Base-by-base conservation (phyloP, 1,140 invertebrate genomes). In the Centruroides vittatus region DNA sequence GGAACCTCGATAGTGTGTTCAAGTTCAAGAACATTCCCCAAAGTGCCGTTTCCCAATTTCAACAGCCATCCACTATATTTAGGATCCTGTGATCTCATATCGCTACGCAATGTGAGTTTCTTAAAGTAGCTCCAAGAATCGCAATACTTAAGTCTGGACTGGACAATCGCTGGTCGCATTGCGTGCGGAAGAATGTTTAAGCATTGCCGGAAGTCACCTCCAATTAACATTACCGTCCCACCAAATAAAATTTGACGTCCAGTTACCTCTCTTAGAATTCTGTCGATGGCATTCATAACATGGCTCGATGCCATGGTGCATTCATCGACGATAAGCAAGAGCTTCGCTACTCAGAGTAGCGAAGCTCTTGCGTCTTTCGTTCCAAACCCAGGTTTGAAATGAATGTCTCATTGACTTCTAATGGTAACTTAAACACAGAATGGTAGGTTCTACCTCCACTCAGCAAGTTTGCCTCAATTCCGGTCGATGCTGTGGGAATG, bases 391-490 rank as follows among this genome's bases (percentile, higher is more conserved):
- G 3, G 7, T 8, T 23, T 3, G 51, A 53, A 23, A 53, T 8
- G 8, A 51, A 60, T 12, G 58, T 60, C 5, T 60, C 58, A 6
- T 35, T 3, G 3, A 60, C 3, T n/a, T 53, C 53, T 3, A 60
- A 53, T 8, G 58, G 58, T 6, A 60, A 36, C 50, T n/a, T n/a
- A 36, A 52, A 55, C 58, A 55, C 34, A n/a, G 58, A 60, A 55
- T 60, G 58, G 4, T 3, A 3, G 10, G 58, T 60, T 4, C 58
- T 3, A 5, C 50, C 58, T 4, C 58, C 53, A 5, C n/a, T 4
- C 35, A 60, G 5, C 23, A 60, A 35, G n/a, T 55, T 57, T 4
- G 58, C 58, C 3, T 53, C 58, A 56, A 60, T 60, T 60, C 58
- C 58, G 5, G 58, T 60, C 10, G 5, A 54, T 8, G 58, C 58